A percentile compares a stretch with the other conserved stretches of the same genome.
Conservation (phyloP, 2,888 invertebrate genomes). For the Pristionchus maxplancki region DNA sequence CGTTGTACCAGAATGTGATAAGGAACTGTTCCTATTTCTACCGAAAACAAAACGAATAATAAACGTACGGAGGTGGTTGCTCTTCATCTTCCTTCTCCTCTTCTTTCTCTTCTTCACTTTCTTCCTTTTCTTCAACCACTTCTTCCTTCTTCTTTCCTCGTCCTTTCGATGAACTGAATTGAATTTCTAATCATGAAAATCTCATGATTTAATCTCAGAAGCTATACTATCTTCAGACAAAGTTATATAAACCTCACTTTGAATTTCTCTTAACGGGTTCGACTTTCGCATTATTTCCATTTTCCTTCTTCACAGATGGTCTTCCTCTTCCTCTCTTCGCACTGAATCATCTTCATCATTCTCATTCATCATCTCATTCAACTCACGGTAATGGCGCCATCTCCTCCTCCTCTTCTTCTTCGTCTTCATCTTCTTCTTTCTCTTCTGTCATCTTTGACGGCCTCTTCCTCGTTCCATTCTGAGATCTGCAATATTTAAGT, state of each 20-base stretch:
- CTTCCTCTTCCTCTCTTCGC: conserved; percentile 33
- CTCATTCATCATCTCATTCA: not conserved
- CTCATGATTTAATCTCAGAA: no score
- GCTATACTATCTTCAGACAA: no score
- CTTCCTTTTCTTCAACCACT: not conserved
- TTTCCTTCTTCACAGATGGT: conserved; percentile 17
- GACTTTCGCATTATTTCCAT: not conserved
- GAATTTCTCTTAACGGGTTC: not conserved
- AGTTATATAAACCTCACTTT: no score
- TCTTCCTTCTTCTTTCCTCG: conserved; percentile 30
- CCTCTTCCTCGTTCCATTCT: conserved; percentile 18
- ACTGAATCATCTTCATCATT: not conserved
- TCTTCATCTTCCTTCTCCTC: not conserved
- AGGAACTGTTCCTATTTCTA: no score
- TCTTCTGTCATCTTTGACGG: not conserved
- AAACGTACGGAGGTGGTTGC: not conserved
- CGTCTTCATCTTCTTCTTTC: not conserved
- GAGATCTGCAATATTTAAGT: not conserved
- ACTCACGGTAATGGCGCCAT: not conserved
- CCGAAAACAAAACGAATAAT: no score
- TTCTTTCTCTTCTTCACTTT: not conserved
- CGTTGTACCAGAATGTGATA: no score
- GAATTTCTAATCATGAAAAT: not conserved
- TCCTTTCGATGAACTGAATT: not conserved
- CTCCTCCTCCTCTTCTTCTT: conserved; percentile 12